Percentiles rank a stretch among this genome's conserved stretches.
phyloP scores from a whole-genome alignment of 2,888 invertebrate species.

The Embidobia sp. region DNA sequence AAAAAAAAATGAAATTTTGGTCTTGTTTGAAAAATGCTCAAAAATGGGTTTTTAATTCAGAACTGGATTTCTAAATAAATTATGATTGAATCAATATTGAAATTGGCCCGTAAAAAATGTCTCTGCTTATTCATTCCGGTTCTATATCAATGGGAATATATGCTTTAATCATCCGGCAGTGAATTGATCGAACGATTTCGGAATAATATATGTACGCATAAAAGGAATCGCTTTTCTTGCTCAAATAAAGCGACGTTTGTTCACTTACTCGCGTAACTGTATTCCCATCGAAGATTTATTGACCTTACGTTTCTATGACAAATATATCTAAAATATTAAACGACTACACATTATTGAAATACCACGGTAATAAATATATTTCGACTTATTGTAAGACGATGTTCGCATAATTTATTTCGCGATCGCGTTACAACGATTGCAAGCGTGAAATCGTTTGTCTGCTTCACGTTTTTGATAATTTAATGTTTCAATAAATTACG shows the following conservation, averaged over 20 bases:
- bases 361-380: conserved; percentile 18
- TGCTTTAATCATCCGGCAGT: too few relatives aligned
- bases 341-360: conserved; percentile 28
- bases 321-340: conserved; percentile 24
- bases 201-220: conserved; percentile 1
- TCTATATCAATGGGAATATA: not conserved
- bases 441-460: not conserved
- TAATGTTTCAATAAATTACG: too few relatives aligned
- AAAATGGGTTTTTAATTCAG: too few relatives aligned
- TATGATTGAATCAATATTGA: too few relatives aligned
- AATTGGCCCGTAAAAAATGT: not conserved
- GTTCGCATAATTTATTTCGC: not conserved
- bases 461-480: too few relatives aligned
- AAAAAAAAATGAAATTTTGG: too few relatives aligned
- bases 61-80: too few relatives aligned
- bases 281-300: conserved; percentile 18
- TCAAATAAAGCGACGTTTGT: not conserved
- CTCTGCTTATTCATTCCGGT: not conserved
- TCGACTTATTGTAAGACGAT: conserved; percentile 7
- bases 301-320: conserved; percentile 18
- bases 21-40: too few relatives aligned
- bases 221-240: conserved; percentile 13
- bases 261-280: conserved; percentile 12
- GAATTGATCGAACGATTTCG: conserved; percentile 14
- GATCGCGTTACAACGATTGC: not conserved